These are phyloP conservation scores for Petromus typicus DNA, from an alignment of 2,113 vertebrate genomes.

Conservation along the genomic window DNA sequence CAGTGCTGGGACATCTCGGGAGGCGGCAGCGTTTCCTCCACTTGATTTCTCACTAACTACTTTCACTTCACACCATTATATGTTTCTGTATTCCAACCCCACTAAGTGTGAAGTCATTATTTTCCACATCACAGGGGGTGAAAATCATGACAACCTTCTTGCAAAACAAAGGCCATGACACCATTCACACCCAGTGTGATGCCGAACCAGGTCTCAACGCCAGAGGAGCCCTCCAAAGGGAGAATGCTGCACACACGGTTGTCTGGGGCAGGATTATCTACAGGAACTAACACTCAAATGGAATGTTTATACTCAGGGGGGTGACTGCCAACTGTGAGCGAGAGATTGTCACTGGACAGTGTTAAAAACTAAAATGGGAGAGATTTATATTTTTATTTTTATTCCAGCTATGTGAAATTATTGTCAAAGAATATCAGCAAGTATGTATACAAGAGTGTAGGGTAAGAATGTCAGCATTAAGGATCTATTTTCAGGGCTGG, in stretches of 20 bases:
- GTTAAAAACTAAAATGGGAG: background rate
- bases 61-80: background rate
- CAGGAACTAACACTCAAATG: background rate
- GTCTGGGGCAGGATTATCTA: background rate
- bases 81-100: background rate
- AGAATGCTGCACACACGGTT: background rate
- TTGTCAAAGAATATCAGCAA: background rate
- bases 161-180: slow-evolving; percentile 3
- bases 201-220: background rate
- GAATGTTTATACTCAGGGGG: background rate
- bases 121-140: background rate
- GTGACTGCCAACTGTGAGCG: background rate
- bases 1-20: background rate
- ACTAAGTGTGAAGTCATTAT: slow-evolving; percentile 26
- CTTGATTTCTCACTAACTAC: slow-evolving; percentile 1
- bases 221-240: background rate
- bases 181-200: background rate
- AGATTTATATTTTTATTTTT: background rate
- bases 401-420: slow-evolving; percentile 5
- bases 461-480: background rate
- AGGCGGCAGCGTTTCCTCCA: background rate
- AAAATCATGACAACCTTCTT: background rate
- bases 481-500: background rate
- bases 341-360: background rate
- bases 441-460: background rate